Percentiles rank a stretch among this genome's conserved stretches.
Conservation (phyloP, 2,113 vertebrate genomes). For the Regulus satrapa region DNA sequence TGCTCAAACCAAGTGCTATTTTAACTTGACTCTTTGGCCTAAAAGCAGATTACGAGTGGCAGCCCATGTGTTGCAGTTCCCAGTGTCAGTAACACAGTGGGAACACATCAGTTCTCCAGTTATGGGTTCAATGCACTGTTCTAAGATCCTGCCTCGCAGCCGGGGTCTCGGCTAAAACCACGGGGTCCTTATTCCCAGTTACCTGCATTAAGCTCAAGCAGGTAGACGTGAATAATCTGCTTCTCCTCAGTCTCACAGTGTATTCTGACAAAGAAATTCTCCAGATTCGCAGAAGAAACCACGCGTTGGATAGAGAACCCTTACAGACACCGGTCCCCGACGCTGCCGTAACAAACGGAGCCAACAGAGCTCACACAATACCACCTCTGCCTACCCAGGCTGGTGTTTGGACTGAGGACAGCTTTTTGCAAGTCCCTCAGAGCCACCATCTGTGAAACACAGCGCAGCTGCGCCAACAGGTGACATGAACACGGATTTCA, state of each 20-base stretch:
- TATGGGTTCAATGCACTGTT: not conserved
- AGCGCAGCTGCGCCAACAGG: not conserved
- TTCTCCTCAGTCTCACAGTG: not conserved
- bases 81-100: not conserved
- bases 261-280: not conserved
- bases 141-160: not conserved
- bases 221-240: not conserved
- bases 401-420: not conserved
- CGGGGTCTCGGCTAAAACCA: not conserved
- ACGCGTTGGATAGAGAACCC: not conserved
- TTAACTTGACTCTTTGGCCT: conserved; percentile 3
- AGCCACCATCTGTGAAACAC: not conserved
- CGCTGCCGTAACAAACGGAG: not conserved
- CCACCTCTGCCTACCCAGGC: not conserved
- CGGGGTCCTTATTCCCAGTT: not conserved
- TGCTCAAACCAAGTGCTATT: conserved; percentile 27
- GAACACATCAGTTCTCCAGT: not conserved
- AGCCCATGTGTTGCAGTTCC: not conserved
- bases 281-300: not conserved
- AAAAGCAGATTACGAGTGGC: not conserved
- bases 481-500: not conserved
- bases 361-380: not conserved
- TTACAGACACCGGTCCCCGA: not conserved
- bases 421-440: not conserved
- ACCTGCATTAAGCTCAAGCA: not conserved